Evolutionary conservation across 2,113 vertebrate genomes (phyloP), one percentile per base, ranked within the genome.

Genomic region (Alligator sinensis): DNA sequence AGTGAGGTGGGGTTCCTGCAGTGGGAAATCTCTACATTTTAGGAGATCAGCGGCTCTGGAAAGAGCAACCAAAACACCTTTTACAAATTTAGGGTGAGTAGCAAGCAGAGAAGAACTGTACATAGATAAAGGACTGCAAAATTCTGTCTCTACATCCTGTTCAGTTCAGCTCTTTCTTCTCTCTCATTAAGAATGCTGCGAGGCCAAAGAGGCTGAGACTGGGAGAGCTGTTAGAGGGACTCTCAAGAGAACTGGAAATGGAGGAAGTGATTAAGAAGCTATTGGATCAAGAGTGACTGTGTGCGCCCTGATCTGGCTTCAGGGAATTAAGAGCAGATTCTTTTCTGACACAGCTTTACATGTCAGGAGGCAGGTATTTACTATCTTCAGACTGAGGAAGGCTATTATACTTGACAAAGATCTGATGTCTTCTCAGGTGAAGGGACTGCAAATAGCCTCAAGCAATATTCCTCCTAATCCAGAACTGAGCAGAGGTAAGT

Each of bases 291-390:
- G 79, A 60, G 80, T 55, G 57, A 60, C 47, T 87, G 61, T 68
- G 84, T 61, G 60, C 82, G 61, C 80, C 80, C 68, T 61, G 34
- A 76, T 75, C 79, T 93, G 80, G 55, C 92, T 93, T 79, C 84
- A 63, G 38, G 30, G 68, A 80, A 84, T 80, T 87, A 68, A 81
- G 77, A 85, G 55, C 57, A 80, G 54, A 61, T 68, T 83, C 61
- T 64, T 87, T 57, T 11, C 66, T 79, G 61, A 80, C 80, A 63
- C 66, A 60, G 19, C 59, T 17, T 38, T 19, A 5, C 62, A 88
- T 54, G 19, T 25, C 47, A n/a, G 62, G 59, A 91, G 4, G 19
- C 9, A 27, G 62, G 47, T n/a, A 83, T n/a, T 61, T 72, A 25
- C 58, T 59, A 47, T 30, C 21, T 12, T 21, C 3, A 19, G 12